Percentiles rank a stretch among this genome's conserved stretches.
Evolutionary conservation across 2,888 invertebrate genomes (phyloP).

Genomic region (Seira musarum): DNA sequence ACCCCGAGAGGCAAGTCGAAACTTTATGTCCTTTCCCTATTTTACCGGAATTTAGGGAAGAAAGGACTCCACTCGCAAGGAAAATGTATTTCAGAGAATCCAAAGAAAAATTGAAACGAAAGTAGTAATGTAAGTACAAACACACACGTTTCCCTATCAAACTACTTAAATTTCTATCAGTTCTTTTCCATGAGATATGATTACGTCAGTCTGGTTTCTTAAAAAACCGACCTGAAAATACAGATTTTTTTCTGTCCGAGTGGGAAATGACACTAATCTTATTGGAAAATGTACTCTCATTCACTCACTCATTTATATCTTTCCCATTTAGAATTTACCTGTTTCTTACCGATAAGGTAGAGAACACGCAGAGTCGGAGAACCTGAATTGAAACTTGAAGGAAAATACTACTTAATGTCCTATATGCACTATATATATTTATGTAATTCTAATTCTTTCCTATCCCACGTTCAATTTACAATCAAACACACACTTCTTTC

Average conservation of each 20-base stretch:
- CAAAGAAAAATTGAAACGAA: no score
- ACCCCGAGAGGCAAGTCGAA: slow-evolving; percentile 57
- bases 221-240: no score
- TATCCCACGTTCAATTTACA: no score
- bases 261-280: background rate
- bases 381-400: background rate
- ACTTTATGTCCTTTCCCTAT: slow-evolving; percentile 61
- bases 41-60: no score
- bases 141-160: background rate
- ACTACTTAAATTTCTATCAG: background rate
- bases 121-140: no score
- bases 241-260: no score
- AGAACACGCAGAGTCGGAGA: background rate
- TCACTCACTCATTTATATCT: background rate
- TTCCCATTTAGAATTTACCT: background rate
- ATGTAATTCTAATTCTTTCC: no score
- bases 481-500: no score
- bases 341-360: background rate
- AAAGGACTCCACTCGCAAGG: no score
- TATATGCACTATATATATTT: no score
- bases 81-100: no score
- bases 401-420: no score
- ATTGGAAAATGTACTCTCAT: background rate
- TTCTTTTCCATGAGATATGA: background rate
- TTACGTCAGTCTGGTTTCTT: background rate